A percentile compares a stretch with the other conserved stretches of the same genome.
These are phyloP conservation scores for Raja brachyura DNA, from an alignment of 2,113 vertebrate genomes.

Conservation along the genomic window DNA sequence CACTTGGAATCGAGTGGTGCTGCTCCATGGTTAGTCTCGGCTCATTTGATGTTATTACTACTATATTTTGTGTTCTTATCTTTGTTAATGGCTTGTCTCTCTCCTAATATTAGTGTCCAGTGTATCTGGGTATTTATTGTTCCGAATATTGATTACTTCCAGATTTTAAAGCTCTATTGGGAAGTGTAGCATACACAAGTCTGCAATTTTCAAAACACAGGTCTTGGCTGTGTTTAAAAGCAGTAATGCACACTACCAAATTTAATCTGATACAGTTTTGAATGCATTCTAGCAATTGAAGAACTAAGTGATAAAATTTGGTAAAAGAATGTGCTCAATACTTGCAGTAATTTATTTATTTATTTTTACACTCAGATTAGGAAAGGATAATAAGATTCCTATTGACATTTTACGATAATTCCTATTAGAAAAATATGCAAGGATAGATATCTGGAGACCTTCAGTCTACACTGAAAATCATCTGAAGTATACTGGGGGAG, in stretches of 20 bases:
- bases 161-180: neutral
- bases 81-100: neutral
- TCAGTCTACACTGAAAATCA: neutral
- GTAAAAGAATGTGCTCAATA: neutral
- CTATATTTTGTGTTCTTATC: neutral
- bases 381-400: neutral
- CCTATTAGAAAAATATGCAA: neutral
- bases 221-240: neutral
- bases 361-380: neutral
- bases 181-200: neutral
- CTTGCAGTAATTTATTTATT: neutral
- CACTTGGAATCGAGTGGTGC: slow-evolving; percentile 89
- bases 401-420: neutral
- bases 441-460: no score
- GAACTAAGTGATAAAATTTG: neutral
- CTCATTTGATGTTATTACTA: neutral
- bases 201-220: neutral
- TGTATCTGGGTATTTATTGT: neutral
- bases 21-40: slow-evolving; percentile 76
- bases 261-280: neutral
- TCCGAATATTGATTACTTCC: neutral
- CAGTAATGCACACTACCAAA: neutral
- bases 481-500: neutral
- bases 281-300: neutral
- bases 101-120: neutral